These are phyloP conservation scores for Andinoacara biseriatus DNA, from an alignment of 2,113 vertebrate species.

Conservation along the genomic window DNA sequence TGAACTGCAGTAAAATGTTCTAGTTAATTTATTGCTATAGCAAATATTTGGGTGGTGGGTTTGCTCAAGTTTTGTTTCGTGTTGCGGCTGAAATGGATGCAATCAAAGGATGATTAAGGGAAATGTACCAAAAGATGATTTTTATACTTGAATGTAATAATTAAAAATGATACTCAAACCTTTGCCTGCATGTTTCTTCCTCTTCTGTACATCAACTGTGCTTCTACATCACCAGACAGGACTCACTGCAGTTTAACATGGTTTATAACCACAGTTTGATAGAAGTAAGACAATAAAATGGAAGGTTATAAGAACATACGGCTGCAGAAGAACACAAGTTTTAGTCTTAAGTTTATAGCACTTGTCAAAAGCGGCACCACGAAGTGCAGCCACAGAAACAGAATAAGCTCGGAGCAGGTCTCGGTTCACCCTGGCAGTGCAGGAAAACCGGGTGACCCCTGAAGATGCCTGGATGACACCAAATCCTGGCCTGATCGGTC, in stretches of 20 bases:
- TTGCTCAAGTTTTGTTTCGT: conserved; percentile 16
- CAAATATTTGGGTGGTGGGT: neutral
- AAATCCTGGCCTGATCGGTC: too few relatives aligned
- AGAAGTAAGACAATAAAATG: too few relatives aligned
- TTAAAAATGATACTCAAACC: conserved; percentile 1
- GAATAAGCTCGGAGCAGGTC: too few relatives aligned
- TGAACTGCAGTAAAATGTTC: neutral
- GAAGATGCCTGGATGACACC: too few relatives aligned
- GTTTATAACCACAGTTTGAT: neutral
- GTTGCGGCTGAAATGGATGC: neutral
- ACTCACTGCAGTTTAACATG: neutral
- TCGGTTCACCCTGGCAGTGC: too few relatives aligned
- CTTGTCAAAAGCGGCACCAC: neutral
- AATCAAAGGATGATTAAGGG: conserved; percentile 66
- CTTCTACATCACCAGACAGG: neutral
- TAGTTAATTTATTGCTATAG: conserved; percentile 22
- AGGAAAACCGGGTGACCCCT: too few relatives aligned
- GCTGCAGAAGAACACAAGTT: too few relatives aligned
- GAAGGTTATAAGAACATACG: too few relatives aligned
- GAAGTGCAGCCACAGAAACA: too few relatives aligned
- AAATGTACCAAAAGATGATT: conserved; percentile 53
- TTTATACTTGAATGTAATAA: conserved; percentile 70
- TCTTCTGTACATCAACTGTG: conserved; percentile 50
- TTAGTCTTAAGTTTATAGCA: neutral
- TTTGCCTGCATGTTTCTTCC: conserved; percentile 55